phyloP scores from a whole-genome alignment of 2,113 vertebrate species.

The Chloebia gouldiae region DNA sequence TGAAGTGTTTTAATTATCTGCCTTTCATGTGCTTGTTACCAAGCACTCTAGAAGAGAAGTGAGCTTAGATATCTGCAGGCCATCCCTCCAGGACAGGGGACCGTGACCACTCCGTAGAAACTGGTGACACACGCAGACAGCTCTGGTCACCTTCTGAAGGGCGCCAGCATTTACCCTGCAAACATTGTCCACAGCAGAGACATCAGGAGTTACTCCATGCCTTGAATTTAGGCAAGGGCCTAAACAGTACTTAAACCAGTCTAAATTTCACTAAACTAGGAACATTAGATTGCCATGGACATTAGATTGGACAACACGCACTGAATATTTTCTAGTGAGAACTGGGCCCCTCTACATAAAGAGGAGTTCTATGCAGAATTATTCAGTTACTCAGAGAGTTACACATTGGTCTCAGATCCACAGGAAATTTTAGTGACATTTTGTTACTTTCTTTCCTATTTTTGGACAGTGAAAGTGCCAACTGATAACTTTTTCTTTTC shows the following conservation, averaged over 20 bases:
- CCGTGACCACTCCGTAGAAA: neutral
- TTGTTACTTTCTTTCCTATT: neutral
- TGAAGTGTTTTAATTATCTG: neutral
- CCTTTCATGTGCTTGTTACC: neutral
- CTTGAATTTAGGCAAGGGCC: neutral
- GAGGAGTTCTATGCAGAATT: neutral
- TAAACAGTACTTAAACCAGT: neutral
- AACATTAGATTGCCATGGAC: neutral
- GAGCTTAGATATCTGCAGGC: neutral
- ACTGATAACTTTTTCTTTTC: neutral
- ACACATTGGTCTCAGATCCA: rapidly evolving
- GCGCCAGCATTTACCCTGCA: neutral
- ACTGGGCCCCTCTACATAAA: neutral
- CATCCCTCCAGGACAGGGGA: neutral
- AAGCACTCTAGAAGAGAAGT: neutral
- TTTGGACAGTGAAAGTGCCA: neutral
- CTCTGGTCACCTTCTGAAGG: neutral
- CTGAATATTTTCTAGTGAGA: neutral
- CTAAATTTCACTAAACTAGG: neutral
- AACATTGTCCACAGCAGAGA: neutral
- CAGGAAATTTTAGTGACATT: neutral
- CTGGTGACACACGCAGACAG: neutral
- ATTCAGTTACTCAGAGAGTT: neutral
- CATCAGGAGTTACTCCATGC: rapidly evolving
- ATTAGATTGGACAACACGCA: neutral